Conservation (phyloP, 2,797 vertebrate species). For the Sphenopsis melanotis region DNA sequence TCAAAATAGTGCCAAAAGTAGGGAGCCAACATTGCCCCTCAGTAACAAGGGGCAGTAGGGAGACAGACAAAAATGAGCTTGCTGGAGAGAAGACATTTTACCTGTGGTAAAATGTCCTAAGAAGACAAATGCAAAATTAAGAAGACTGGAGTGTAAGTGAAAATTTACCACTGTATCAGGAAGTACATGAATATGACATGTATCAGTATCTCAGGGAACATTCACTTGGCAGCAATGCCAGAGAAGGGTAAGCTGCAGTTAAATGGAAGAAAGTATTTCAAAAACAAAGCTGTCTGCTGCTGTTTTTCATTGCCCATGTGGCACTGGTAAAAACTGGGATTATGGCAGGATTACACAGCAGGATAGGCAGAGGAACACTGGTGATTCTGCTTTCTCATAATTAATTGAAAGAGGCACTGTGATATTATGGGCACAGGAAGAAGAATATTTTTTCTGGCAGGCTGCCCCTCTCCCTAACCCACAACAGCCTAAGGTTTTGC, state of each 20-base stretch:
- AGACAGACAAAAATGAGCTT: neutral
- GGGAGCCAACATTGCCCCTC: neutral
- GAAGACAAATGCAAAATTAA: neutral
- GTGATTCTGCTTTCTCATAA: neutral
- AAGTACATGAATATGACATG: neutral
- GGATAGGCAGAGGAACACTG: neutral
- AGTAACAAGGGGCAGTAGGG: neutral
- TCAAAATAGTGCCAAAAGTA: neutral
- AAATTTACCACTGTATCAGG: neutral
- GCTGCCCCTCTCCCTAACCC: neutral
- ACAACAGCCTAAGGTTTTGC: neutral
- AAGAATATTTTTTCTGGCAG: constrained; percentile 24
- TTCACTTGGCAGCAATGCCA: neutral
- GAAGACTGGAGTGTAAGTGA: neutral
- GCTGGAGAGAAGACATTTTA: neutral
- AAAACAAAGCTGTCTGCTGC: neutral
- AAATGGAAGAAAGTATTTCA: neutral
- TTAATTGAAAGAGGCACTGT: constrained; percentile 22
- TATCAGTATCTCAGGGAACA: neutral
- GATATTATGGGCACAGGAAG: neutral
- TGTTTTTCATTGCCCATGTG: neutral
- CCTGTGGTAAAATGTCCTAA: neutral
- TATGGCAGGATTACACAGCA: constrained; percentile 26
- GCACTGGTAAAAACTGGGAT: neutral
- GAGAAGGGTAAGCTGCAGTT: neutral